These are phyloP conservation scores for Leucophenga maculata DNA, from an alignment of 2,888 invertebrate genomes.

Conservation along the genomic window DNA sequence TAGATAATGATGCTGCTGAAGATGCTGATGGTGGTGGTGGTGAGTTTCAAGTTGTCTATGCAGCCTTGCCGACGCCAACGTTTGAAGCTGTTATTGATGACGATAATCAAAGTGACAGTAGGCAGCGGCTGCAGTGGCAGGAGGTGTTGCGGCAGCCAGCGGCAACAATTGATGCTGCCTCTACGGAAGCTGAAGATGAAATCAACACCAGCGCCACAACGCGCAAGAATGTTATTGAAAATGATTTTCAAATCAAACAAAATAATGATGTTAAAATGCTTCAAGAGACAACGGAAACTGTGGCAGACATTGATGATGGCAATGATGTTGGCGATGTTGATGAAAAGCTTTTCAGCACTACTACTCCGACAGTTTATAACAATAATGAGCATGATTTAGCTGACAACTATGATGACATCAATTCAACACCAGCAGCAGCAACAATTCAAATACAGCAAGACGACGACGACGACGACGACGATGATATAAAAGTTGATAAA, in stretches of 20 bases:
- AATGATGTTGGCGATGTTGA: background rate
- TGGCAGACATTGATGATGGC: conserved; percentile 7
- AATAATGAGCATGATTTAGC: conserved; percentile 67
- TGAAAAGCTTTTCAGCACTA: background rate
- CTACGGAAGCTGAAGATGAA: conserved; percentile 36
- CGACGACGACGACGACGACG: background rate
- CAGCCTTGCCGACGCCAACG: conserved; percentile 38
- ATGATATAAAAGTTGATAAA: conserved; percentile 44
- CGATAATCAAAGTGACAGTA: conserved; percentile 63
- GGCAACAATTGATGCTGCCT: conserved; percentile 41
- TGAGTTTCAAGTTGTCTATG: conserved; percentile 41
- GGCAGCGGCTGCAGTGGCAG: too few relatives aligned
- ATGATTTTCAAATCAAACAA: conserved; percentile 66
- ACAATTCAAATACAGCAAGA: conserved; percentile 10
- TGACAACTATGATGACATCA: conserved; percentile 60
- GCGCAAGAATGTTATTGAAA: conserved; percentile 51
- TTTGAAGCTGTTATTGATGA: conserved; percentile 57
- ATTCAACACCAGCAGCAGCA: conserved; percentile 43
- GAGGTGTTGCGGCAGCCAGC: conserved; percentile 33
- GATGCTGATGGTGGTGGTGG: conserved; percentile 36
- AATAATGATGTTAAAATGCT: conserved; percentile 9
- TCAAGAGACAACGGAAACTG: conserved; percentile 27
- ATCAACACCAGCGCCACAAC: conserved; percentile 50
- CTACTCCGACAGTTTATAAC: conserved; percentile 48
- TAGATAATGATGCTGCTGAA: conserved; percentile 8